Base-by-base conservation (phyloP, 2,888 invertebrate species). In the Agonopterix subpropinquella region DNA sequence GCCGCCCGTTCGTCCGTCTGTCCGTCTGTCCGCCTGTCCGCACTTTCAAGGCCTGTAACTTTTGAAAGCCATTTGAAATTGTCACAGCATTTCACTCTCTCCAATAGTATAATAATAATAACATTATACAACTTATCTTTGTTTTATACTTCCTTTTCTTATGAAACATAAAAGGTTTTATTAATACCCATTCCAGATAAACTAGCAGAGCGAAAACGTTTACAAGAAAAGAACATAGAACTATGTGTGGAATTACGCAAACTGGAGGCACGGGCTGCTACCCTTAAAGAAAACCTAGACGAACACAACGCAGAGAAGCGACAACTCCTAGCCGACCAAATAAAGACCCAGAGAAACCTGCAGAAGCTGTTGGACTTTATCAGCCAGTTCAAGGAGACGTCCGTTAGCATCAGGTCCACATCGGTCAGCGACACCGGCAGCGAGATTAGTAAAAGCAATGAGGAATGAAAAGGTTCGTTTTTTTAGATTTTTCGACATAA, bases 281-380 rank as follows among this genome's bases (percentile, higher is more conserved):
- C 74, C 0, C 64, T 89, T 1, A 87, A 88, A 53, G 87, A 86
- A 36, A 87, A 83, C 53, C 55, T 89, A 8, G 86, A 87, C 57
- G 86, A 86, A 18, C 88, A 87, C 54, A 86, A 86, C 41, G 81
- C 78, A 0, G 89, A 88, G 61, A 89, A 89, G 54, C 67, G 87
- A 1, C 80, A 87, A 51, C 65, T 89, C 10, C 61, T 89, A 9
- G 77, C 88, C 2, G 84, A 85, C 53, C 88, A 89, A 61, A 86
- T 89, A 15, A 78, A 83, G 53, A 89, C 86, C 2, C 88, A 87
- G 62, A 73, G 86, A 54, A 84, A 88, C 62, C 72, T 89, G 10
- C 87, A 89, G 70, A 87, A 86, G 51, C 77, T 89, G 8, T 72
- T 89, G 4, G 89, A 89, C 60, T 89, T 89, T 62, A 84, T 89